Evolutionary conservation across 2,797 vertebrate genomes (phyloP), one percentile per base, ranked within the genome.

Genomic region (Falco novaeseelandiae): DNA sequence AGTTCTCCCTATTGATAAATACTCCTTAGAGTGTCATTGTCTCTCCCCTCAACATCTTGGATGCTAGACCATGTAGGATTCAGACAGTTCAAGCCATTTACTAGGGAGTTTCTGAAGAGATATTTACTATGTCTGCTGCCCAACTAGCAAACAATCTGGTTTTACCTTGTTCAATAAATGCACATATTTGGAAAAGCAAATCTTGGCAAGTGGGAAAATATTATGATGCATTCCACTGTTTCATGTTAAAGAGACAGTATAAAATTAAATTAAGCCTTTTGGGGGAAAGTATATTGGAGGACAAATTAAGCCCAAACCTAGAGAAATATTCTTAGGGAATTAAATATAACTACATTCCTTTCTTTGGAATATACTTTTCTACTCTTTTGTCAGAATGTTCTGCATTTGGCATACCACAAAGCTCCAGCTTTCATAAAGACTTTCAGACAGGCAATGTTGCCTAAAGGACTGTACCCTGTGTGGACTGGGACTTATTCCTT

Each of bases 251-350:
- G 49, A 91, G 67, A 81, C 38, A 83, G 65, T 87, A 86, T 44
- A 32, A 96, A 97, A 97, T 93, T 52, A 78, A 95, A 93, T 96
- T 74, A 96, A 74, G 84, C 26, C 57, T 71, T 92, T 78, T 74
- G 6, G 29, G 71, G 52, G 70, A 91, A 89, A 96, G 26, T 38
- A 48, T 73, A 92, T 29, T 93, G 66, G 59, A 97, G 48, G 71
- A 80, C n/a, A 91, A 96, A 89, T 87, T 93, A 90, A 73, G 59
- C 32, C 59, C 54, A 84, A 93, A 94, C 55, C 32, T 77, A 69
- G 87, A 84, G 72, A 90, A 96, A 83, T 95, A 92, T 79, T 95
- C 74, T 73, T 67, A 92, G 58, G 51, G 77, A 96, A 96, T 96
- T 69, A 96, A 96, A 85, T 81, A 89, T 18, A 94, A 91, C 83